Evolutionary conservation across 2,888 invertebrate genomes (phyloP), one percentile per base, ranked within the genome.

Genomic region (Caenorhabditis wallacei): DNA sequence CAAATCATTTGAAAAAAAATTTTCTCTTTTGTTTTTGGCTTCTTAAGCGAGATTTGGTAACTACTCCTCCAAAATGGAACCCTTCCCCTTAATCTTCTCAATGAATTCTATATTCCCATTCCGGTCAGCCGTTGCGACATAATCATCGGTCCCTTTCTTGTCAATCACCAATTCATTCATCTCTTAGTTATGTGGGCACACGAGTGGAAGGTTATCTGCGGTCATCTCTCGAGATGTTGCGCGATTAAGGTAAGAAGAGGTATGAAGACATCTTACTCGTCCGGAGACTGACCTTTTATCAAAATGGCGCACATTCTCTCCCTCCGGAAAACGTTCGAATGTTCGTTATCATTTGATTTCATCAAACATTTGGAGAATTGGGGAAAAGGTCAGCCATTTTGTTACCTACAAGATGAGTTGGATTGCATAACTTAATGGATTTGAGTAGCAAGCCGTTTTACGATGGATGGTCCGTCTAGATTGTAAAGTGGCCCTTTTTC

Each of bases 261-360:
- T 71, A 79, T 79, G 69, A 69, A 80, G 80, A 80, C 72, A 53
- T 80, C 79, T 70, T 57, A 63, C 63, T 63, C 59, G n/a, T 20
- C 24, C 26, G 61, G 54, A 68, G 61, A 56, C 22, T 78, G 78
- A 78, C 78, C 78, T 78, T 69, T 78, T 78, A 78, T 78, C 61
- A 78, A 78, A 78, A 69, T 75, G 30, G 68, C 61, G 69, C 59
- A 51, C 75, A 63, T 72, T 59, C 66, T 16, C 43, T 43, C 43
- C 13, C 16, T 66, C 59, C 61, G 68, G 68, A 46, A 54, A 66
- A 53, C 16, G 53, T 40, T 10, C 22, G 53, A 54, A 43, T 20
- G 43, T 20, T 43, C 26, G 24, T 78, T 78, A 78, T 78, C 78
- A 78, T 53, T 59, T 26, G 40, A 61, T 78, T 78, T 63, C 66